Percentiles rank a stretch among this genome's conserved stretches.
Evolutionary conservation across 1,140 invertebrate genomes (phyloP).

Genomic region (Harlomillsia oculata): DNA sequence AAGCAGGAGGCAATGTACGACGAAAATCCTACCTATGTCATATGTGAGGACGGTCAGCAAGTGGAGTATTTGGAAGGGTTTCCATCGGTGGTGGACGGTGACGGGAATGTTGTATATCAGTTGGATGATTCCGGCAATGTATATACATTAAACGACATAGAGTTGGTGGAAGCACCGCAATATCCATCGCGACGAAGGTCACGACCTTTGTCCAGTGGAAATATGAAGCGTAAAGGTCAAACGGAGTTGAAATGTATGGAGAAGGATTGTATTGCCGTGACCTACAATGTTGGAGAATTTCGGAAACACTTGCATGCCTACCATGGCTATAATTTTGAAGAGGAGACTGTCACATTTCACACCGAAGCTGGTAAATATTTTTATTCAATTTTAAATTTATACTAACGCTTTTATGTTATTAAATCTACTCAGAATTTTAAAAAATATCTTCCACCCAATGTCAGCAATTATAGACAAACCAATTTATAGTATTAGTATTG

Average conservation of each 20-base stretch:
- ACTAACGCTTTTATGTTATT: conserved; percentile 5
- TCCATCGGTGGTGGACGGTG: too few species aligned
- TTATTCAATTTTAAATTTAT: not conserved
- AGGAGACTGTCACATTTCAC: conserved; percentile 19
- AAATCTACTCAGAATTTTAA: too few species aligned
- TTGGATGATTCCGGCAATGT: not conserved
- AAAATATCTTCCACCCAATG: too few species aligned
- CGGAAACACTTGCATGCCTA: conserved; percentile 22
- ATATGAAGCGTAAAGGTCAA: not conserved
- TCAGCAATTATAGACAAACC: too few species aligned
- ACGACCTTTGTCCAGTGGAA: not conserved
- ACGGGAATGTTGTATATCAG: not conserved
- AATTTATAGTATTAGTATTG: too few species aligned
- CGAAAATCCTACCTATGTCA: too few species aligned
- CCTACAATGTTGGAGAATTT: conserved; percentile 25
- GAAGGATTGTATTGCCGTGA: conserved; percentile 2
- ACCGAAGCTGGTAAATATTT: conserved; percentile 18
- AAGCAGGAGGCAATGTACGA: too few species aligned
- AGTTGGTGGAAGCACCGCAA: too few species aligned
- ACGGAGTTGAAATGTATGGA: conserved; percentile 32
- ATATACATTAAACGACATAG: not conserved
- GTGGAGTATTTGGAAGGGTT: too few species aligned
- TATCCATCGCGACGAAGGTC: not conserved
- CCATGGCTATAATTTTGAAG: conserved; percentile 23
- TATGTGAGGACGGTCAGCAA: too few species aligned